phyloP scores from a whole-genome alignment of 2,113 vertebrate genomes.

The Stegostoma tigrinum region DNA sequence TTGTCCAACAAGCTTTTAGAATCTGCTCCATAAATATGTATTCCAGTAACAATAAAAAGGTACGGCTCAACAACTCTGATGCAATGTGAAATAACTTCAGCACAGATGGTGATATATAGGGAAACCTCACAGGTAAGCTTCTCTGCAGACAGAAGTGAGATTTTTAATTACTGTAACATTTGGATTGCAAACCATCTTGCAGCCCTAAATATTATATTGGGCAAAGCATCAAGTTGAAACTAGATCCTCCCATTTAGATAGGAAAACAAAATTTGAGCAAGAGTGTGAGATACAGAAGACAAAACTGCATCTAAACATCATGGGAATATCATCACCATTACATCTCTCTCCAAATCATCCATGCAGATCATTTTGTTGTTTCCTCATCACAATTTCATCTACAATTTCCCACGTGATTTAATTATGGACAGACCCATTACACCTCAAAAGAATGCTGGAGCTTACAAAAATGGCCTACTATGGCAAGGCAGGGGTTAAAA shows the following conservation, averaged over 20 bases:
- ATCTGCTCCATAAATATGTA: not conserved
- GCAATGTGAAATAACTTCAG: conserved; percentile 14
- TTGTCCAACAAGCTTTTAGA: not conserved
- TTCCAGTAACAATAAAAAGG: not conserved
- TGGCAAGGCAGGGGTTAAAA: not conserved
- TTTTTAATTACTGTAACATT: not conserved
- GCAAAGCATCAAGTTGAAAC: not conserved
- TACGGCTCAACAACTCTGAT: not conserved
- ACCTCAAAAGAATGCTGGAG: not conserved
- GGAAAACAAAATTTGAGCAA: not conserved
- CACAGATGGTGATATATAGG: not conserved
- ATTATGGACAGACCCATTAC: not conserved
- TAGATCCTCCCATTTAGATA: not conserved
- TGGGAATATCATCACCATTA: not conserved
- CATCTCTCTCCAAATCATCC: not conserved
- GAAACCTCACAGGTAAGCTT: conserved; percentile 14
- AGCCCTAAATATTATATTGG: not conserved
- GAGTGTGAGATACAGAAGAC: not conserved
- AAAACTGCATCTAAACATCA: not conserved
- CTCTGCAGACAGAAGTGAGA: not conserved
- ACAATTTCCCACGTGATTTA: not conserved
- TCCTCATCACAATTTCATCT: not conserved
- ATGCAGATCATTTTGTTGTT: not conserved
- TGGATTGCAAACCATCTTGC: not conserved
- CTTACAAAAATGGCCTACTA: not conserved